A percentile compares a stretch with the other conserved stretches of the same genome.
Conservation (phyloP, 2,797 vertebrate species). For the Chromobotia macracanthus region DNA sequence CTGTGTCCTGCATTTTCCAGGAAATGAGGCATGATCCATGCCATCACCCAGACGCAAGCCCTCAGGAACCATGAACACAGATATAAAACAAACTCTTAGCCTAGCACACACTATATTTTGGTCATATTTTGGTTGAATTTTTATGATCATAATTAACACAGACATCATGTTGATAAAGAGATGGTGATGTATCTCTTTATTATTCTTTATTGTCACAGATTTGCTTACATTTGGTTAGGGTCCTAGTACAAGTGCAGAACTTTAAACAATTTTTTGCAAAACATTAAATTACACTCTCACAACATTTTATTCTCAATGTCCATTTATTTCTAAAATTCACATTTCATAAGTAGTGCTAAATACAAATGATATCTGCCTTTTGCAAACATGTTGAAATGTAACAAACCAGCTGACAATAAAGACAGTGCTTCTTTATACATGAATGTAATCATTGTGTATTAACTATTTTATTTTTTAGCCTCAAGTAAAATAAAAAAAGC, state of each 20-base stretch:
- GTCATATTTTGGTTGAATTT: constrained; percentile 32
- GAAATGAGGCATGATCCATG: constrained; percentile 60
- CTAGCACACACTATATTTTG: constrained; percentile 17
- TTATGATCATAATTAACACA: constrained; percentile 9
- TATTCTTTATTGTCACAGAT: neutral
- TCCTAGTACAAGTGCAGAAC: neutral
- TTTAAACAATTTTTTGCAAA: too few species aligned
- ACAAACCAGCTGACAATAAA: neutral
- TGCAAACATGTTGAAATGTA: too few species aligned
- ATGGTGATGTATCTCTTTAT: neutral
- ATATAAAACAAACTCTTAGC: constrained; percentile 44
- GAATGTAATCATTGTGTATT: neutral
- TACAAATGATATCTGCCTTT: too few species aligned
- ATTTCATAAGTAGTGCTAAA: too few species aligned
- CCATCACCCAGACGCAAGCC: constrained; percentile 46
- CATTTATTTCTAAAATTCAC: too few species aligned
- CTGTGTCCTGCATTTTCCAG: constrained; percentile 56
- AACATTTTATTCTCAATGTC: too few species aligned
- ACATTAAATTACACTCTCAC: too few species aligned
- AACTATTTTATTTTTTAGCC: neutral
- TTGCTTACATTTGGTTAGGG: neutral
- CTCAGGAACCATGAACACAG: constrained; percentile 41
- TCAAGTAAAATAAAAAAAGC: neutral
- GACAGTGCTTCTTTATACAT: neutral
- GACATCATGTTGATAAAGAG: neutral